Conservation (phyloP, 2,797 vertebrate species). For the Sitta carolinensis region DNA sequence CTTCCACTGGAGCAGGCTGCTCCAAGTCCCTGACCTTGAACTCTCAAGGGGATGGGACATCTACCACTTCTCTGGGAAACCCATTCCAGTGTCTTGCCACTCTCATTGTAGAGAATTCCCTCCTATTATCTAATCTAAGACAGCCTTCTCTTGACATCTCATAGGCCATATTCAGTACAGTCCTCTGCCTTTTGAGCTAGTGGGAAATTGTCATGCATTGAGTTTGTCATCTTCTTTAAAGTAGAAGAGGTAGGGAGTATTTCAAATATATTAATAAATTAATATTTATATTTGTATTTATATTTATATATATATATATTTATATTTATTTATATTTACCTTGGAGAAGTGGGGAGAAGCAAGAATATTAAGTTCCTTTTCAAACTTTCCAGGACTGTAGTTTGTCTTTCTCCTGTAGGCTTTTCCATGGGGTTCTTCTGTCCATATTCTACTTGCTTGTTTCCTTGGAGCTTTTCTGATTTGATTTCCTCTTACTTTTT, state of each 20-base stretch:
- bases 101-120: background rate
- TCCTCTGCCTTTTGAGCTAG: background rate
- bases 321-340: background rate
- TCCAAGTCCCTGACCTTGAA: background rate
- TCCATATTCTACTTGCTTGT: background rate
- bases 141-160: background rate
- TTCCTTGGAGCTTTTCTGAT: background rate
- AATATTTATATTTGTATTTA: no score
- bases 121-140: background rate
- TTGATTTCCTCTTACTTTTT: background rate
- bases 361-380: background rate
- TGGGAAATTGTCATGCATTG: background rate
- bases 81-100: background rate
- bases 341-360: background rate
- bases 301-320: background rate
- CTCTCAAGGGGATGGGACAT: background rate
- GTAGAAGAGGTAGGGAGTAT: background rate
- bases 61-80: background rate
- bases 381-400: background rate
- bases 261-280: background rate
- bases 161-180: background rate
- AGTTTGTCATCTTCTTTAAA: background rate
- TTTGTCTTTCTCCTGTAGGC: background rate
- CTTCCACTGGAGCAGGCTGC: background rate
- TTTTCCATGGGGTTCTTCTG: background rate